Evolutionary conservation across 2,888 invertebrate genomes (phyloP).

Genomic region (Barypeithes pellucidus): DNA sequence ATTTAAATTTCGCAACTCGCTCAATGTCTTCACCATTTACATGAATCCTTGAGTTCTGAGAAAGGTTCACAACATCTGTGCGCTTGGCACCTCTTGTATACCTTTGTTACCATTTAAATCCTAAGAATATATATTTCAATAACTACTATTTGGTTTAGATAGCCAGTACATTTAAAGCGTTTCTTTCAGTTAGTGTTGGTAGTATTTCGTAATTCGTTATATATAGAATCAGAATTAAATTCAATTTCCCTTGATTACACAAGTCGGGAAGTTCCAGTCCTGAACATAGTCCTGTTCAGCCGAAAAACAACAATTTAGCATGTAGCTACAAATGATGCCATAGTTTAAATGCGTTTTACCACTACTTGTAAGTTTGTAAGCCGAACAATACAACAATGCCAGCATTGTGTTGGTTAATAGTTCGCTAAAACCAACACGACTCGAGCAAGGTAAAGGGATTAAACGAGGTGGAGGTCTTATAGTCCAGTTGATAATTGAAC

Average conservation of each 20-base stretch:
- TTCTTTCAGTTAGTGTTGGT: too few species aligned
- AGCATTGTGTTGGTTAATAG: constrained; percentile 55
- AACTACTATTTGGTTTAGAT: too few species aligned
- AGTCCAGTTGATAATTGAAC: constrained; percentile 24
- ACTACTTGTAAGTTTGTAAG: constrained; percentile 56
- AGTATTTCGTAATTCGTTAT: too few species aligned
- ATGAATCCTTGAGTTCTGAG: too few species aligned
- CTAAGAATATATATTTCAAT: too few species aligned
- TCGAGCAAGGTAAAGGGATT: constrained; percentile 47
- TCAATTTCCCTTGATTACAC: not conserved
- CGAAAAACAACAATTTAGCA: constrained; percentile 47
- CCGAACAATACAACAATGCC: constrained; percentile 59
- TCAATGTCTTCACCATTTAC: too few species aligned
- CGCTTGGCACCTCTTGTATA: too few species aligned
- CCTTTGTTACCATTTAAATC: too few species aligned
- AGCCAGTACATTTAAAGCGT: too few species aligned
- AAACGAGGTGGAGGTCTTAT: constrained; percentile 24
- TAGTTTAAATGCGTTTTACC: constrained; percentile 47
- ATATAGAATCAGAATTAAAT: not conserved
- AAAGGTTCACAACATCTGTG: too few species aligned
- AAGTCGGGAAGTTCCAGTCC: constrained; percentile 30
- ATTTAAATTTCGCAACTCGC: too few species aligned
- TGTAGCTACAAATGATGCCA: constrained; percentile 43
- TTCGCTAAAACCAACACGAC: constrained; percentile 33
- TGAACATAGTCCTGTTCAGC: constrained; percentile 21